Evolutionary conservation across 2,888 invertebrate genomes (phyloP).

Genomic region (Brachyopa scutellaris): DNA sequence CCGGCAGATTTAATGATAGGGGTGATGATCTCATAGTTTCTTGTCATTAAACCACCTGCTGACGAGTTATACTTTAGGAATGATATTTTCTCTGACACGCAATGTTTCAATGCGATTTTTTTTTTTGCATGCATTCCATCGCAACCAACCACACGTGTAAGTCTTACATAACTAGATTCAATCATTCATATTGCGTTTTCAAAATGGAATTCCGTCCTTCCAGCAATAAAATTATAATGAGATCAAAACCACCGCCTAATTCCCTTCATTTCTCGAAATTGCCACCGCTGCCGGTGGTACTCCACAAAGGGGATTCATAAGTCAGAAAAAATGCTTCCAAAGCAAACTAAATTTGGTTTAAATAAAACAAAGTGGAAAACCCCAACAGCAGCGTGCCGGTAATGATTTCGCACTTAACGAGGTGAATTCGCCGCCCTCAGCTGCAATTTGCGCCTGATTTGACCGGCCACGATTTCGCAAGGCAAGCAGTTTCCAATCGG

Average conservation of each 20-base stretch:
- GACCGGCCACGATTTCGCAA: slow-evolving; percentile 48
- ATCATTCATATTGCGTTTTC: neutral
- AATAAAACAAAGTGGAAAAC: too few species aligned
- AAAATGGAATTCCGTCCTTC: slow-evolving; percentile 4
- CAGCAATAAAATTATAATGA: slow-evolving; percentile 14
- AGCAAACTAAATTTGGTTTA: too few species aligned
- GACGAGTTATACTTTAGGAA: too few species aligned
- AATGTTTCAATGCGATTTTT: neutral
- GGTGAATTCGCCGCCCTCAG: slow-evolving; percentile 44
- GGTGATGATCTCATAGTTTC: too few species aligned
- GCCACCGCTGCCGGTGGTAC: neutral
- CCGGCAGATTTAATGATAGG: too few species aligned
- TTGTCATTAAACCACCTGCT: too few species aligned
- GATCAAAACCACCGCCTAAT: slow-evolving; percentile 15
- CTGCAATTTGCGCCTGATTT: slow-evolving; percentile 54
- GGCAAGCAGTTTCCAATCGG: slow-evolving; percentile 60
- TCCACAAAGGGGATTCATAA: too few species aligned
- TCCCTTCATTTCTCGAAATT: slow-evolving; percentile 28
- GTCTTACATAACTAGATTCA: neutral
- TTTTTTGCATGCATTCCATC: neutral
- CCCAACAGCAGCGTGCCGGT: slow-evolving; percentile 13
- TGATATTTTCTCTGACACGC: neutral
- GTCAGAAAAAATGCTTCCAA: too few species aligned
- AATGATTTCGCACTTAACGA: slow-evolving; percentile 52
- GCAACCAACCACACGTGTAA: neutral